Percentiles rank a stretch among this genome's conserved stretches.
phyloP scores from a whole-genome alignment of 1,140 invertebrate species.

The Eulimnadia texana region DNA sequence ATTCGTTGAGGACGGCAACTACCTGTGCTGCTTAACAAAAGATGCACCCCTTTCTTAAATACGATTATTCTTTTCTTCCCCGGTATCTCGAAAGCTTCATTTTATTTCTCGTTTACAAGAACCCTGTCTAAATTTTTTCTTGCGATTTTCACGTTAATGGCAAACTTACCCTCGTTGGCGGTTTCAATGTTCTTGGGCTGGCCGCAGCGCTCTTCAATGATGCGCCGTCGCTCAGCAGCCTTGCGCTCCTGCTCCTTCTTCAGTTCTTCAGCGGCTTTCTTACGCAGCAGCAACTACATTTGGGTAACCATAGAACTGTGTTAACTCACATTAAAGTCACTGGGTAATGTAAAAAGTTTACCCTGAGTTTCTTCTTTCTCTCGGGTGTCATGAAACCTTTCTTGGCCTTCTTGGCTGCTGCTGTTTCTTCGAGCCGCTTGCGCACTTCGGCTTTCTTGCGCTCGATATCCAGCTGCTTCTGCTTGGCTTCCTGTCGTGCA shows the following conservation, averaged over 20 bases:
- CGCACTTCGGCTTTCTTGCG: conserved; percentile 88
- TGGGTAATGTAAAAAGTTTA: conserved; percentile 32
- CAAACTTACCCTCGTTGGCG: conserved; percentile 59
- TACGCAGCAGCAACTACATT: conserved; percentile 80
- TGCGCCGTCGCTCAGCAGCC: conserved; percentile 90
- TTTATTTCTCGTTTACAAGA: neutral
- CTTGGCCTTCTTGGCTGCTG: conserved; percentile 88
- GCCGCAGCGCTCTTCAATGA: conserved; percentile 89
- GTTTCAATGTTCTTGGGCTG: conserved; percentile 77
- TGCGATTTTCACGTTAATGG: no score
- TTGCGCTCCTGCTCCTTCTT: conserved; percentile 98
- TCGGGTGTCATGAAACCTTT: conserved; percentile 98
- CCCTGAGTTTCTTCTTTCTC: conserved; percentile 95
- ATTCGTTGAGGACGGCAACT: conserved; percentile 38
- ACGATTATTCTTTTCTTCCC: neutral
- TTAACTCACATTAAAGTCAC: neutral
- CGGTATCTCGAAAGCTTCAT: neutral
- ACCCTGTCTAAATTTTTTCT: neutral
- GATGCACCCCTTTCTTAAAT: neutral
- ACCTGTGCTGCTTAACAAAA: conserved; percentile 16
- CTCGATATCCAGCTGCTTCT: conserved; percentile 84
- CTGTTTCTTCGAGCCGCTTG: conserved; percentile 87
- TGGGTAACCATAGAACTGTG: neutral
- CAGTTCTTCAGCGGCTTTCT: conserved; percentile 98
- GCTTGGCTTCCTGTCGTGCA: conserved; percentile 55